A percentile compares a stretch with the other conserved stretches of the same genome.
phyloP scores from a whole-genome alignment of 2,888 invertebrate genomes.

The Trachelus stipa region DNA sequence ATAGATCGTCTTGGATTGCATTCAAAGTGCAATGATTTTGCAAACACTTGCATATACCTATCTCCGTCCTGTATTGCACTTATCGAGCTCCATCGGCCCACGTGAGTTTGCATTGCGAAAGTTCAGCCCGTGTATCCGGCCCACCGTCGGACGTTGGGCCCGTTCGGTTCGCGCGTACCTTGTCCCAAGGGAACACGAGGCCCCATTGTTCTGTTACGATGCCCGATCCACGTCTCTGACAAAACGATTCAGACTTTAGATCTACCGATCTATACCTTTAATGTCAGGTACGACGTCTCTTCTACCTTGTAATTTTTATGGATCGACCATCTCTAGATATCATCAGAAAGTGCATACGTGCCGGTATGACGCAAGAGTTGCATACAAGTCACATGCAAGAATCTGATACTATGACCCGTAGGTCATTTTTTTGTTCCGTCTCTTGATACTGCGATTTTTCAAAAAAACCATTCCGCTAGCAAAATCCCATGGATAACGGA shows the following conservation, averaged over 20 bases:
- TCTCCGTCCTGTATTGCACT: neutral
- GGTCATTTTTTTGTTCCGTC: neutral
- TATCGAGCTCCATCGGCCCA: neutral
- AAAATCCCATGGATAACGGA: neutral
- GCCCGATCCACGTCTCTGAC: neutral
- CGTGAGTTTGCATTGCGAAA: neutral
- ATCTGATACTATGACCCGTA: neutral
- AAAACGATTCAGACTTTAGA: neutral
- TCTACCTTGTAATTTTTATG: neutral
- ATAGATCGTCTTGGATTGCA: neutral
- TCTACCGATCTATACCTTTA: neutral
- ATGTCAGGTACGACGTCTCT: neutral
- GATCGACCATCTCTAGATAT: neutral
- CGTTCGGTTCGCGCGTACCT: neutral
- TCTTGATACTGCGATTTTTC: neutral
- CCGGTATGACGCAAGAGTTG: neutral
- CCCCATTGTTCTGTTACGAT: neutral
- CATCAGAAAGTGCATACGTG: neutral
- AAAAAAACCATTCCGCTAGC: neutral
- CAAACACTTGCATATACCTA: neutral
- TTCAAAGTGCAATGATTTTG: neutral
- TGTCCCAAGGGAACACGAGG: neutral
- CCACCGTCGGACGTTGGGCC: neutral
- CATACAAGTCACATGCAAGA: neutral
- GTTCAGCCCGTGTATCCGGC: neutral